Conservation (phyloP, 2,797 vertebrate genomes). For the Aselliscus stoliczkanus region DNA sequence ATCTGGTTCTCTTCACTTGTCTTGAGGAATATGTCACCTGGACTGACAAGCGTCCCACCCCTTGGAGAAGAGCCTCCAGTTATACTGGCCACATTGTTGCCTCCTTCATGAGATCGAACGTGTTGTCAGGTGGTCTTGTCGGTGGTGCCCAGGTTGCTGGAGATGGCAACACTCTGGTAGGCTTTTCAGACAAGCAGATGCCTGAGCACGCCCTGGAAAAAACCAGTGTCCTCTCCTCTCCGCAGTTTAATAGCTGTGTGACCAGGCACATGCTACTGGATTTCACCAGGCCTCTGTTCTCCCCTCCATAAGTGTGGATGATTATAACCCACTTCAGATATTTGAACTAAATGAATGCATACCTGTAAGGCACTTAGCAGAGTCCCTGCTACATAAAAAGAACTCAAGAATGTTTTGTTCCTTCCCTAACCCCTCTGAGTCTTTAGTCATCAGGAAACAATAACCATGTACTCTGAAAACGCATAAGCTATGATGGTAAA, state of each 20-base stretch:
- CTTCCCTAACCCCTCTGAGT: background rate
- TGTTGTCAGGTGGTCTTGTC: background rate
- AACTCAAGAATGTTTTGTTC: background rate
- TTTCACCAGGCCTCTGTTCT: background rate
- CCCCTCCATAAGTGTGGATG: background rate
- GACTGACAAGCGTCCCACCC: background rate
- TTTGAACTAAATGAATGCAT: background rate
- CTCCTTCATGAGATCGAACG: accelerated
- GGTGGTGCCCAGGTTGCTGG: background rate
- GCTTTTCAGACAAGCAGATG: background rate
- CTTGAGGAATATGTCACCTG: background rate
- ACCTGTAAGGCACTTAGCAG: background rate
- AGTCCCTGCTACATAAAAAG: background rate
- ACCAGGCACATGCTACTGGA: background rate
- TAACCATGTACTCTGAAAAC: background rate
- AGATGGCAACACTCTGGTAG: background rate
- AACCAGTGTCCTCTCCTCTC: background rate
- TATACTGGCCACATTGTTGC: background rate
- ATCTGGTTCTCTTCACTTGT: background rate
- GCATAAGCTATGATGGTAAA: background rate
- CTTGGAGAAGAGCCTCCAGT: background rate
- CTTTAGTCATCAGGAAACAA: background rate
- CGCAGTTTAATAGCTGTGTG: background rate
- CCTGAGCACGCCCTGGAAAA: background rate
- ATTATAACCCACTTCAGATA: background rate